A percentile compares a stretch with the other conserved stretches of the same genome.
Evolutionary conservation across 2,113 vertebrate genomes (phyloP).

Genomic region (Odontesthes bonariensis): DNA sequence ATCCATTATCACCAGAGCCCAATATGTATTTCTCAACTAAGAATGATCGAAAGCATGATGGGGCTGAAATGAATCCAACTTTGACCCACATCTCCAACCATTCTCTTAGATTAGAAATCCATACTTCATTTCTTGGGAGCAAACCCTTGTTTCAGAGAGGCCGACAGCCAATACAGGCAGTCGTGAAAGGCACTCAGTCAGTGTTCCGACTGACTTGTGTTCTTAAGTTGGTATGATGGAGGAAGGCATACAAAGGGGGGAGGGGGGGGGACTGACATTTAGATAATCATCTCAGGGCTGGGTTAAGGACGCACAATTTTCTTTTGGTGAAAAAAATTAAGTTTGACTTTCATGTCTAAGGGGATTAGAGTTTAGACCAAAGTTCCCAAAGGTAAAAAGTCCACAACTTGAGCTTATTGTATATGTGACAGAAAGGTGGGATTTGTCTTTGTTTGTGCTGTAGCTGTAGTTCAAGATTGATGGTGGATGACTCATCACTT

Average conservation of each 20-base stretch:
- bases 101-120: conserved; percentile 81
- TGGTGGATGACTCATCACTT: conserved; percentile 18
- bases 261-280: conserved; percentile 63
- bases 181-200: conserved; percentile 73
- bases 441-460: conserved; percentile 49
- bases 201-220: conserved; percentile 39
- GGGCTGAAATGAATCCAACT: conserved; percentile 71
- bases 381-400: conserved; percentile 38
- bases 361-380: conserved; percentile 42
- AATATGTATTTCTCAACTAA: conserved; percentile 70
- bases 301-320: conserved; percentile 31
- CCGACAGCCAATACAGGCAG: conserved; percentile 46
- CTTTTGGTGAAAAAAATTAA: conserved; percentile 30
- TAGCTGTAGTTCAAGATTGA: conserved; percentile 16
- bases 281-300: conserved; percentile 64
- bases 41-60: conserved; percentile 66
- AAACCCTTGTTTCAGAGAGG: conserved; percentile 69
- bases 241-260: conserved; percentile 21
- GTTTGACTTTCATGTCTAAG: conserved; percentile 57
- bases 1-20: conserved; percentile 67
- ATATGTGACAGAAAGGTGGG: conserved; percentile 21
- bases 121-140: conserved; percentile 81
- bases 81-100: conserved; percentile 77
- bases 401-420: conserved; percentile 37
- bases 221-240: conserved; percentile 57